phyloP scores from a whole-genome alignment of 2,888 invertebrate species.

The Strigamia maritima region DNA sequence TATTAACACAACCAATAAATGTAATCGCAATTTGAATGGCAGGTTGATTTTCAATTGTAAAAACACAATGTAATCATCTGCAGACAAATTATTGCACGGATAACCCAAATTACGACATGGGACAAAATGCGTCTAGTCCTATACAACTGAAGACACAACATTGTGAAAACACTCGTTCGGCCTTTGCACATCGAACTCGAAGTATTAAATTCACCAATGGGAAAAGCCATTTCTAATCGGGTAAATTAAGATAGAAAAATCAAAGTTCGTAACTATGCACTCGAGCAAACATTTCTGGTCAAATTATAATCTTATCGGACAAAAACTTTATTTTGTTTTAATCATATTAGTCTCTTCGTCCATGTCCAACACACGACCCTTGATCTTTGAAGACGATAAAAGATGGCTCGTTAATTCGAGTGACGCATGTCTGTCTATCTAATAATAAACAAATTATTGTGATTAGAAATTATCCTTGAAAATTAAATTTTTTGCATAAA shows the following conservation, averaged over 20 bases:
- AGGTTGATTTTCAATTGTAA: not conserved
- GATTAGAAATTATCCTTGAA: not conserved
- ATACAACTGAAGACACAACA: not conserved
- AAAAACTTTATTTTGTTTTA: not conserved
- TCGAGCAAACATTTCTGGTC: not conserved
- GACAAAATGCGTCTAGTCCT: not conserved
- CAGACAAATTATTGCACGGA: not conserved
- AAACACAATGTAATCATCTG: not conserved
- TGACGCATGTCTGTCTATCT: not conserved
- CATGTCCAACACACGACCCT: not conserved
- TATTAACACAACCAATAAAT: not conserved
- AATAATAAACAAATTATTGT: not conserved
- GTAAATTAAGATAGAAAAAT: not conserved
- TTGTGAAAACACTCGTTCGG: not conserved
- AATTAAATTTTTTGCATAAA: not conserved
- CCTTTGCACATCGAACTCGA: not conserved
- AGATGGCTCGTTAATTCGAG: not conserved
- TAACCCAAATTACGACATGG: not conserved
- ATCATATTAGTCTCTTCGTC: not conserved
- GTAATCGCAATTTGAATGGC: not conserved
- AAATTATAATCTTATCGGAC: conserved; percentile 10
- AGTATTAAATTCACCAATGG: not conserved
- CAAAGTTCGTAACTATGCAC: conserved; percentile 15
- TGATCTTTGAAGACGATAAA: not conserved
- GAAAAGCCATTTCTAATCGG: not conserved